These are phyloP conservation scores for Paramormyrops kingsleyae DNA, from an alignment of 2,113 vertebrate genomes.

Conservation along the genomic window DNA sequence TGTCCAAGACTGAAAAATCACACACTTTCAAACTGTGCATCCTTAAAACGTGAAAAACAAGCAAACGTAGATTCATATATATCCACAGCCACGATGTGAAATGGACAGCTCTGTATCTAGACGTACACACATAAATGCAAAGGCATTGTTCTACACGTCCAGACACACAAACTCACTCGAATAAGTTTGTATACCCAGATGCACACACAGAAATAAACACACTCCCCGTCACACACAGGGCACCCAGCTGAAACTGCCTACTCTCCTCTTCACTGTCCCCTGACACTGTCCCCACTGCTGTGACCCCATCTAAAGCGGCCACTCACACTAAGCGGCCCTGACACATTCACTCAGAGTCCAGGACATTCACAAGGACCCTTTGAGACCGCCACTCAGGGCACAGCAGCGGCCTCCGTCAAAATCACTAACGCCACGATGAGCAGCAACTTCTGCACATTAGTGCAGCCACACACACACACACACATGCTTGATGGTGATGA, in stretches of 20 bases:
- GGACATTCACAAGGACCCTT: not conserved
- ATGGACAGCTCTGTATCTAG: not conserved
- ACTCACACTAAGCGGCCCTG: not conserved
- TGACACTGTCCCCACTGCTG: not conserved
- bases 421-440: not conserved
- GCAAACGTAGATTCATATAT: not conserved
- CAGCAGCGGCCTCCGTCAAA: not conserved
- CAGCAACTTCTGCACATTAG: not conserved
- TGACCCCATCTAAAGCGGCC: not conserved
- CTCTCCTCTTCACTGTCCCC: not conserved
- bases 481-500: not conserved
- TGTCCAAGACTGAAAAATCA: constrained; percentile 40
- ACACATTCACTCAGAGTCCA: not conserved
- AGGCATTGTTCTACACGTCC: not conserved
- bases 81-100: not conserved
- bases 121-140: not conserved
- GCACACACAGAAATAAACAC: not conserved
- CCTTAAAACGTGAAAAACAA: constrained; percentile 8
- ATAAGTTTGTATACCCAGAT: not conserved
- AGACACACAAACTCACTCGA: not conserved
- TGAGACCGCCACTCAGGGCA: not conserved
- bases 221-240: not conserved
- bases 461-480: not conserved
- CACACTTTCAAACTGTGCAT: constrained; percentile 33
- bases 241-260: too few relatives aligned